Percentiles rank a stretch among this genome's conserved stretches.
Evolutionary conservation across 2,113 vertebrate genomes (phyloP).

Genomic region (Entosphenus tridentatus): DNA sequence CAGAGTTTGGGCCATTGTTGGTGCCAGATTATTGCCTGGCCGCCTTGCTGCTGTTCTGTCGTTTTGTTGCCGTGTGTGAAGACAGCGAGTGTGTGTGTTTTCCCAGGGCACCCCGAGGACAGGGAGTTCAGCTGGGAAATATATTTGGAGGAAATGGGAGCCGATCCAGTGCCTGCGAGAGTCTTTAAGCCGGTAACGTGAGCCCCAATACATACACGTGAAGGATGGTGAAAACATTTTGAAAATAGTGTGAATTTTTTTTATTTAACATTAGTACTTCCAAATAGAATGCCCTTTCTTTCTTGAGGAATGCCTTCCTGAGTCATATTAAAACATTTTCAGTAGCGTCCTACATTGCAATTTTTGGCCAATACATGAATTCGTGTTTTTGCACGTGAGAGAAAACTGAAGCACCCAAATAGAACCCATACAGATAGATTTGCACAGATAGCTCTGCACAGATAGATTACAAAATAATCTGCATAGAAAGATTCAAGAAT

Average conservation of each 20-base stretch:
- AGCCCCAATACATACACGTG: too few species aligned
- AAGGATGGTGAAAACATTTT: too few species aligned
- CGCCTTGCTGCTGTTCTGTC: too few species aligned
- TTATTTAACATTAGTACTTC: too few species aligned
- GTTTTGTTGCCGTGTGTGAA: too few species aligned
- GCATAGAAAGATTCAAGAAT: constrained; percentile 23
- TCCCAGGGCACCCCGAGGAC: too few species aligned
- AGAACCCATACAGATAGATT: constrained; percentile 47
- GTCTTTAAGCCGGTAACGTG: constrained; percentile 48
- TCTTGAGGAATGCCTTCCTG: constrained; percentile 11
- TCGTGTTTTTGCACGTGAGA: too few species aligned
- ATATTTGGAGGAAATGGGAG: constrained; percentile 51
- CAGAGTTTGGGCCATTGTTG: too few species aligned
- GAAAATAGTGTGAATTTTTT: too few species aligned
- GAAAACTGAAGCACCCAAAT: constrained; percentile 15
- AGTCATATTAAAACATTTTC: constrained; percentile 8
- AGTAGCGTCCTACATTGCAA: constrained; percentile 7
- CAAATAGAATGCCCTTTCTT: constrained; percentile 11
- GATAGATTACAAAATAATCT: constrained; percentile 35
- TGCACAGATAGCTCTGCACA: constrained; percentile 21
- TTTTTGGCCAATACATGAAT: too few species aligned
- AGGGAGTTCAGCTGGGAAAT: constrained; percentile 45
- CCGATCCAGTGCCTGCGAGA: constrained; percentile 51
- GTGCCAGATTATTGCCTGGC: too few species aligned
- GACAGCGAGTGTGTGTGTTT: too few species aligned